Evolutionary conservation across 2,113 vertebrate genomes (phyloP), one percentile per base, ranked within the genome.

Genomic region (Anser brachyrhynchus): DNA sequence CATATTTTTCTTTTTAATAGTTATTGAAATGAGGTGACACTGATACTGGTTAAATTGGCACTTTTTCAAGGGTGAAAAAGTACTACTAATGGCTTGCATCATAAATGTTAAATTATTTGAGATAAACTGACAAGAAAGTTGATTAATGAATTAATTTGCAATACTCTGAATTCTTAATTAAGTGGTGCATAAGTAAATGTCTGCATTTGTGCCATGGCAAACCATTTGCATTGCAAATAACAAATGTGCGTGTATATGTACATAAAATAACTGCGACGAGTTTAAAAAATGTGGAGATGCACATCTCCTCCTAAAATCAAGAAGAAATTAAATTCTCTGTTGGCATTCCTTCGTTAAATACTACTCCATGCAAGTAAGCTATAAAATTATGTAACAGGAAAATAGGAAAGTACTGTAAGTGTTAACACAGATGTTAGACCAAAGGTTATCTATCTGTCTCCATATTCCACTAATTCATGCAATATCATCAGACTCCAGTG

Each of bases 61-160:
- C 2, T 70, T 69, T 90, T 49, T 11, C 18, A 74, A 44, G 8
- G 9, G 4, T 80, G 21, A 79, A 18, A 9, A 4, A 23, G 8
- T 64, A 54, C 65, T 88, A 39, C 26, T 43, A 87, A 61, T 58
- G 13, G 18, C 28, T 55, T 87, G n/a, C 10, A 84, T 84, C 26
- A 77, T 39, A 84, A 81, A 65, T 81, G 33, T 41, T 85, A 77
- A 74, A 96, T 84, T 92, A 49, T 8, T 84, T 76, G n/a, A 75
- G 41, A 52, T 46, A 81, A 82, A 70, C 61, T 84, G 31, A 51
- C 52, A 91, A 59, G 28, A 79, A 87, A 52, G 6, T 65, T 13
- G 3, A 92, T 90, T 77, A 84, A 89, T 90, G 13, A 33, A 88
- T 57, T 89, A 76, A 82, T 93, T 90, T 87, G 14, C 22, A 86